phyloP scores from a whole-genome alignment of 2,888 invertebrate species.

The Cybosia mesomella region DNA sequence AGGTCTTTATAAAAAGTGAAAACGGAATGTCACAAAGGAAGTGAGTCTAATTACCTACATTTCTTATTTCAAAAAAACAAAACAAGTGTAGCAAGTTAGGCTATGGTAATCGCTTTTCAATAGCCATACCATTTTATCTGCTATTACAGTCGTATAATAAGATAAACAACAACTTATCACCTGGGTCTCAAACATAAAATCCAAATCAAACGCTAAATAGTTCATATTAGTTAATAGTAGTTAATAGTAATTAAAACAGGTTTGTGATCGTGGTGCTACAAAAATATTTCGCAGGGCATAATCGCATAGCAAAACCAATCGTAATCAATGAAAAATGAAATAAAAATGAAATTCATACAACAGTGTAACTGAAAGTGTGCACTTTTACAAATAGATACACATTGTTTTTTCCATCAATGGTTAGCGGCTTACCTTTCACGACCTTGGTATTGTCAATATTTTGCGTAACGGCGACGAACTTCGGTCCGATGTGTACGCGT shows the following conservation, averaged over 20 bases:
- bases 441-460: conserved; percentile 4
- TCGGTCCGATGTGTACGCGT: conserved; percentile 6
- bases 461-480: conserved; percentile 5
- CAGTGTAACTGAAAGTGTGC: background rate
- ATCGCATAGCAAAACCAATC: background rate
- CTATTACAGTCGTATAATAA: background rate
- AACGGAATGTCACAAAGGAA: too few relatives aligned
- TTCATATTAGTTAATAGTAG: too few relatives aligned
- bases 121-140: too few relatives aligned
- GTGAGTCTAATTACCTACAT: too few relatives aligned
- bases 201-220: too few relatives aligned
- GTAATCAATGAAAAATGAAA: background rate
- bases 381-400: too few relatives aligned
- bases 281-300: background rate
- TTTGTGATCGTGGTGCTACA: background rate
- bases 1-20: too few relatives aligned
- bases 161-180: background rate
- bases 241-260: too few relatives aligned
- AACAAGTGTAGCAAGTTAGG: too few relatives aligned
- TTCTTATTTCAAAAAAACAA: too few relatives aligned
- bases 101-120: too few relatives aligned
- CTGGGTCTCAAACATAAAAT: too few relatives aligned
- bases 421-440: conserved; percentile 3
- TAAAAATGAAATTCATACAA: background rate
- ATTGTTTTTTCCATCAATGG: background rate